Conservation (phyloP, 2,797 vertebrate genomes). For the Chloroceryle inda region DNA sequence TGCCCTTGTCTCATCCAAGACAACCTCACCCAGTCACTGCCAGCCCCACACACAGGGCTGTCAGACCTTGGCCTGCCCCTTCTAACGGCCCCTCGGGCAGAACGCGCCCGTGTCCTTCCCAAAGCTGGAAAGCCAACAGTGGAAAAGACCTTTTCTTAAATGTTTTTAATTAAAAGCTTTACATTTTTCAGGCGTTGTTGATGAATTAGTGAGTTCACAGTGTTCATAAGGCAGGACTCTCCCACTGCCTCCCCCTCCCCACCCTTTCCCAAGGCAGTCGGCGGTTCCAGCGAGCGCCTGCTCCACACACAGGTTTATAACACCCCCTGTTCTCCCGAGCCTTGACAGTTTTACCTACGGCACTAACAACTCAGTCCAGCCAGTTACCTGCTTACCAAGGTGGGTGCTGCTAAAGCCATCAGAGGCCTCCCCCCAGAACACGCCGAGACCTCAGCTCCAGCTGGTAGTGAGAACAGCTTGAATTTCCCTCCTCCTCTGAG, state of each 20-base stretch:
- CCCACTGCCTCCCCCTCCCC: not conserved
- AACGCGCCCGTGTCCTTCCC: not conserved
- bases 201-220: too few species aligned
- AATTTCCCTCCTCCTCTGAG: not conserved
- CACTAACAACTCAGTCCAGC: not conserved
- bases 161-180: too few species aligned
- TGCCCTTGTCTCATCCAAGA: not conserved
- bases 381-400: not conserved
- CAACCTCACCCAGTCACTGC: not conserved
- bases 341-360: not conserved
- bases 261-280: accelerated
- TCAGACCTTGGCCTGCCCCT: not conserved
- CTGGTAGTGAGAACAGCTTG: accelerated
- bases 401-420: too few species aligned
- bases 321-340: not conserved
- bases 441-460: accelerated
- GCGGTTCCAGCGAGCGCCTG: not conserved
- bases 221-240: too few species aligned
- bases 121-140: too few species aligned
- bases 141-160: too few species aligned
- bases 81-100: not conserved
- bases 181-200: too few species aligned
- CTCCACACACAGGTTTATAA: not conserved
- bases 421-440: not conserved
- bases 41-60: not conserved